Evolutionary conservation across 2,797 vertebrate genomes (phyloP).

Genomic region (Forpus xanthops): DNA sequence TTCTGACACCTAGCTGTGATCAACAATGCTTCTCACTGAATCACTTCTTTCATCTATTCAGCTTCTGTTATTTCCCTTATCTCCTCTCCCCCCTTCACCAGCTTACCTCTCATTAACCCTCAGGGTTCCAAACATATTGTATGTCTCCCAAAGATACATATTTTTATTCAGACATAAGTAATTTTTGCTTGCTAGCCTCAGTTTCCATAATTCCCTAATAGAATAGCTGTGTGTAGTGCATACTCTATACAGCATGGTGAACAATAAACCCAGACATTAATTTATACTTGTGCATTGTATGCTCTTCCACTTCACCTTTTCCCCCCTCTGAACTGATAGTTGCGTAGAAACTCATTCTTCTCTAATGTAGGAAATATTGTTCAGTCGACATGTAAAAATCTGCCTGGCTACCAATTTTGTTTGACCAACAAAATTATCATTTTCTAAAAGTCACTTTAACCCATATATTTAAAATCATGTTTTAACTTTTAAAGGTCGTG

Average conservation of each 20-base stretch:
- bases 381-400: not conserved
- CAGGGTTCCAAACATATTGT: conserved; percentile 55
- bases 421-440: conserved; percentile 40
- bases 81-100: conserved; percentile 61
- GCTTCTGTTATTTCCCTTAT: conserved; percentile 71
- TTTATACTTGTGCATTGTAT: conserved; percentile 39
- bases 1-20: conserved; percentile 76
- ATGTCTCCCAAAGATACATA: conserved; percentile 44
- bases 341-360: conserved; percentile 38
- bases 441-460: conserved; percentile 7
- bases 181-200: conserved; percentile 51
- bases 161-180: conserved; percentile 39
- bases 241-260: conserved; percentile 3
- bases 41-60: conserved; percentile 74
- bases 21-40: conserved; percentile 76
- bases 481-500: conserved; percentile 12
- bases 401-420: not conserved
- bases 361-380: conserved; percentile 1
- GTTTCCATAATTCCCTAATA: conserved; percentile 62
- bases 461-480: not conserved
- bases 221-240: conserved; percentile 29
- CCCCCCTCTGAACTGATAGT: not conserved
- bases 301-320: conserved; percentile 47
- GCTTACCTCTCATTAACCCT: conserved; percentile 78
- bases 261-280: conserved; percentile 56